phyloP scores from a whole-genome alignment of 2,113 vertebrate species.

The Sterna hirundo region DNA sequence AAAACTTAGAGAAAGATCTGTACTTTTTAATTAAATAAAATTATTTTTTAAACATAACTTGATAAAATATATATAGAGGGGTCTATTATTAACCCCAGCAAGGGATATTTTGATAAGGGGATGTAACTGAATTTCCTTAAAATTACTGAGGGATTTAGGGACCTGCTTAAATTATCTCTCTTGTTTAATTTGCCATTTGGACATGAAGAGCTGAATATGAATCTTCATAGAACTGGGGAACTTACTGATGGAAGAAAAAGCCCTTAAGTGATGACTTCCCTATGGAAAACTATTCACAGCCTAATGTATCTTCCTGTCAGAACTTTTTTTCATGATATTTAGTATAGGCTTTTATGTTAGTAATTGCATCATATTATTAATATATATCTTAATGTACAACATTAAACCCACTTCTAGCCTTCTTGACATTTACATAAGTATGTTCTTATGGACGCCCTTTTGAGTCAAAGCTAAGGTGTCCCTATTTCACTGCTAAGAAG shows the following conservation, averaged over 20 bases:
- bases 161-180: constrained; percentile 55
- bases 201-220: constrained; percentile 33
- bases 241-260: constrained; percentile 37
- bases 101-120: constrained; percentile 47
- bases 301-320: constrained; percentile 53
- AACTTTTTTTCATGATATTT: constrained; percentile 26
- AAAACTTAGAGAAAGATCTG: not conserved
- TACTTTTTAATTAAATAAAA: not conserved
- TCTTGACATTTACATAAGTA: constrained; percentile 61
- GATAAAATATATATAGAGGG: not conserved
- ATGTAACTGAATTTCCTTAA: constrained; percentile 43
- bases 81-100: constrained; percentile 23
- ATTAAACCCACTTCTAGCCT: constrained; percentile 52
- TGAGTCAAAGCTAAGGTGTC: not conserved
- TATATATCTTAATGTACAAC: constrained; percentile 53
- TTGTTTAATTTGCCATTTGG: constrained; percentile 58
- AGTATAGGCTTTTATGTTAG: not conserved
- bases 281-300: constrained; percentile 22
- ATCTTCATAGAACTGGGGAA: constrained; percentile 21
- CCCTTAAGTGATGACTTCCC: constrained; percentile 50
- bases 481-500: not conserved
- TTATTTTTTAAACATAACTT: not conserved
- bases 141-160: constrained; percentile 63
- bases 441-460: constrained; percentile 23
- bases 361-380: constrained; percentile 45